These are phyloP conservation scores for Dolichotis patagonum DNA, from an alignment of 2,113 vertebrate species.

Conservation along the genomic window DNA sequence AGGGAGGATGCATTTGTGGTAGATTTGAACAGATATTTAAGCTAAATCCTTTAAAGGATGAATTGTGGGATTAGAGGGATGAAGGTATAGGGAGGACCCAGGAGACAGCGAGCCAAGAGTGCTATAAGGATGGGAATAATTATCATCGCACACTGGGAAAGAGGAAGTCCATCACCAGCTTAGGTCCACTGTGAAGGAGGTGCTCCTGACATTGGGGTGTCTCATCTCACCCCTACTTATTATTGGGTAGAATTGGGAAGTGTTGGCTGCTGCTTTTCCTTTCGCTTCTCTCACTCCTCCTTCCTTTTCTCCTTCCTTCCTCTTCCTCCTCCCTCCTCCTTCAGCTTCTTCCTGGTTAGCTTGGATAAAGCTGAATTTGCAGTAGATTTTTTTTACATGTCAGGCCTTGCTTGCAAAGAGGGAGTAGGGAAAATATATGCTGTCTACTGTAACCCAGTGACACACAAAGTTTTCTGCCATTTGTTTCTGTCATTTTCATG, in stretches of 20 bases:
- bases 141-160: not conserved
- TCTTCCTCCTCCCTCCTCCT: not conserved
- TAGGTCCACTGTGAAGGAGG: not conserved
- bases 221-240: not conserved
- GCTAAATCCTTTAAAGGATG: not conserved
- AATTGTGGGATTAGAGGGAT: not conserved
- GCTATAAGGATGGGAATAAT: not conserved
- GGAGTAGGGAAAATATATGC: not conserved
- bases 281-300: too few species aligned
- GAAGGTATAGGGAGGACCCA: not conserved
- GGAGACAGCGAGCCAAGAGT: not conserved
- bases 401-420: not conserved
- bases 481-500: not conserved
- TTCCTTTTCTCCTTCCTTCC: too few species aligned
- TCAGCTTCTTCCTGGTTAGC: not conserved
- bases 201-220: too few species aligned
- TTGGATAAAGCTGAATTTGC: not conserved
- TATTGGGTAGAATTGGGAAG: not conserved
- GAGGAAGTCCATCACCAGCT: fast-evolving
- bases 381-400: not conserved
- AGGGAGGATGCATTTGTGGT: not conserved
- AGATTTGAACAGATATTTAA: not conserved
- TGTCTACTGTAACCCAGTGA: fast-evolving
- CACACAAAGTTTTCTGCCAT: not conserved
- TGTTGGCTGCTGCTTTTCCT: not conserved